Conservation (phyloP, 2,888 invertebrate species). For the Luffia ferchaultella region DNA sequence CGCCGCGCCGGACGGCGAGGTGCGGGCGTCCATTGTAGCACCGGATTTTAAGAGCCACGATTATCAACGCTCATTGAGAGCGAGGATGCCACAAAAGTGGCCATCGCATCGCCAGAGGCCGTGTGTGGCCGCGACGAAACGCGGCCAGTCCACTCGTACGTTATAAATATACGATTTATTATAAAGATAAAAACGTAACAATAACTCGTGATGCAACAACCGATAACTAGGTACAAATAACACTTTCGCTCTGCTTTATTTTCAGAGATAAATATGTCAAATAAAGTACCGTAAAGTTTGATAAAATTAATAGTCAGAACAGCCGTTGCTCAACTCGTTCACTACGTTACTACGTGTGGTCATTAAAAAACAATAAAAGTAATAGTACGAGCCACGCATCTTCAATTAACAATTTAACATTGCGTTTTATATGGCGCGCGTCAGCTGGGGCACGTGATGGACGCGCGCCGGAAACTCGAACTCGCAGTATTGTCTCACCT, state of each 20-base stretch:
- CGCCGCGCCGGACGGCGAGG: slow-evolving; percentile 30
- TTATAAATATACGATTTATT: neutral
- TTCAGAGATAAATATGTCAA: slow-evolving; percentile 24
- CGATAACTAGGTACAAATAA: too few species aligned
- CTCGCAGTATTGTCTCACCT: slow-evolving; percentile 5
- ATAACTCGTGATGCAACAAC: too few species aligned
- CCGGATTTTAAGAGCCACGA: slow-evolving; percentile 18
- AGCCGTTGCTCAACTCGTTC: slow-evolving; percentile 3
- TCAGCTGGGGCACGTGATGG: slow-evolving; percentile 15
- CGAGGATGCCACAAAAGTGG: neutral
- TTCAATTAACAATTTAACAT: slow-evolving; percentile 20
- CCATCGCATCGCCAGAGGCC: too few species aligned
- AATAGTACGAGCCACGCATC: slow-evolving; percentile 10
- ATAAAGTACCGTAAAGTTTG: slow-evolving; percentile 30
- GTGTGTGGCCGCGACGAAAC: neutral
- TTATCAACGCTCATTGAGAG: slow-evolving; percentile 18
- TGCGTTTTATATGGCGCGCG: slow-evolving; percentile 26
- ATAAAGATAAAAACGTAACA: too few species aligned
- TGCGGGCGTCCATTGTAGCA: slow-evolving; percentile 46
- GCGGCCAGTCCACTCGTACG: neutral
- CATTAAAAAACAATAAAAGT: neutral
- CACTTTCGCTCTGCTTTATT: slow-evolving; percentile 23
- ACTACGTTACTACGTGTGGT: neutral
- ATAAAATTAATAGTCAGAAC: too few species aligned
- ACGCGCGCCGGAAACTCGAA: slow-evolving; percentile 32